Conservation (phyloP, 2,113 vertebrate species). For the Centropristis striata region DNA sequence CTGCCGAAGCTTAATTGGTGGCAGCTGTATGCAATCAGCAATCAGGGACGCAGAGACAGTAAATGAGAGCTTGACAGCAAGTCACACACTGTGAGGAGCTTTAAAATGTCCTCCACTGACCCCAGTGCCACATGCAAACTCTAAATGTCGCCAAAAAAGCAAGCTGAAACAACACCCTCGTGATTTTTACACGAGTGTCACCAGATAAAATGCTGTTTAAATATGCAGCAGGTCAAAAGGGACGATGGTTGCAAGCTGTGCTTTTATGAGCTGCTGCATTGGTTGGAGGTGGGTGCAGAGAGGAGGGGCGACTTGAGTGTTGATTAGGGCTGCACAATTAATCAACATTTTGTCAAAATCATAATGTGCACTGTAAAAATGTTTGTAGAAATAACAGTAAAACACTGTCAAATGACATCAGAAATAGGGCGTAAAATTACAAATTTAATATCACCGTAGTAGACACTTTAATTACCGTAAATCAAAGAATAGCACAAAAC, state of each 20-base stretch:
- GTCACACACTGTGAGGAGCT: conserved; percentile 33
- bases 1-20: conserved; percentile 62
- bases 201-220: conserved; percentile 6
- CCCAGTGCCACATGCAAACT: conserved; percentile 30
- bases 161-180: neutral
- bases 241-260: neutral
- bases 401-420: too few relatives aligned
- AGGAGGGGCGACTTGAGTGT: too few relatives aligned
- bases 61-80: conserved; percentile 57
- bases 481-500: too few relatives aligned
- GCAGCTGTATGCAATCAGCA: conserved; percentile 79
- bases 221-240: conserved; percentile 21
- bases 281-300: too few relatives aligned
- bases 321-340: too few relatives aligned
- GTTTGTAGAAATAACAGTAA: too few relatives aligned
- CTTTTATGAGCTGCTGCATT: neutral
- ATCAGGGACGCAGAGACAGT: conserved; percentile 67
- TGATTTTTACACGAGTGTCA: conserved; percentile 7
- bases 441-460: too few relatives aligned
- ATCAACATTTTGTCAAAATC: too few relatives aligned
- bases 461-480: too few relatives aligned
- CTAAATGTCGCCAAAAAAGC: conserved; percentile 5
- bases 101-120: conserved; percentile 45
- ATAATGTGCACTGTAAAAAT: too few relatives aligned
- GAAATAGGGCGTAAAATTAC: too few relatives aligned